Conservation (phyloP, 2,113 vertebrate species). For the Amphiprion percula region DNA sequence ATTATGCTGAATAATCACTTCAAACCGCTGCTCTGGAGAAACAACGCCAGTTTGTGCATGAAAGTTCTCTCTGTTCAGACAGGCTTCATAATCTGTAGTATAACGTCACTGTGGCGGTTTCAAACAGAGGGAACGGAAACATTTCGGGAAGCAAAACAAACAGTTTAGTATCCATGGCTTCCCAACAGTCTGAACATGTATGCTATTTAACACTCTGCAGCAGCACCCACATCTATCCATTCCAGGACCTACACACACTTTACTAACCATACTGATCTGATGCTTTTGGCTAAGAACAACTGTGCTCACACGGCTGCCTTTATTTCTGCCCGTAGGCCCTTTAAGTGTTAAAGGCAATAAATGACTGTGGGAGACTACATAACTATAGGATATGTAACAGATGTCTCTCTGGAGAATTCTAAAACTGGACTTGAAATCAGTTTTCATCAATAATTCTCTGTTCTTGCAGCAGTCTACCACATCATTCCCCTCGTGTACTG, state of each 20-base stretch:
- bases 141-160: slow-evolving; percentile 79
- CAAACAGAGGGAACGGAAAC: slow-evolving; percentile 68
- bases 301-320: slow-evolving; percentile 36
- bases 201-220: slow-evolving; percentile 62
- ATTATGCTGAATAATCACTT: slow-evolving; percentile 68
- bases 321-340: slow-evolving; percentile 29
- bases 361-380: not conserved
- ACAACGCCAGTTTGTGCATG: slow-evolving; percentile 63
- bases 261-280: slow-evolving; percentile 51
- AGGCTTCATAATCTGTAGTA: slow-evolving; percentile 62
- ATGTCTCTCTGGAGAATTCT: not conserved
- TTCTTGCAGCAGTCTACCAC: not conserved
- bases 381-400: not conserved
- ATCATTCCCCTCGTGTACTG: not conserved
- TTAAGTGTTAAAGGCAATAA: slow-evolving; percentile 33
- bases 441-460: too few relatives aligned
- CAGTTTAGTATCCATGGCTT: slow-evolving; percentile 75
- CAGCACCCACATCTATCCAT: slow-evolving; percentile 57
- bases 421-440: too few relatives aligned
- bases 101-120: slow-evolving; percentile 72
- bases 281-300: slow-evolving; percentile 59
- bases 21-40: slow-evolving; percentile 63
- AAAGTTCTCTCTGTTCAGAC: slow-evolving; percentile 70
- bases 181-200: slow-evolving; percentile 30
- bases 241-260: slow-evolving; percentile 38